Evolutionary conservation across 2,797 vertebrate genomes (phyloP).

Genomic region (Mycteria americana): DNA sequence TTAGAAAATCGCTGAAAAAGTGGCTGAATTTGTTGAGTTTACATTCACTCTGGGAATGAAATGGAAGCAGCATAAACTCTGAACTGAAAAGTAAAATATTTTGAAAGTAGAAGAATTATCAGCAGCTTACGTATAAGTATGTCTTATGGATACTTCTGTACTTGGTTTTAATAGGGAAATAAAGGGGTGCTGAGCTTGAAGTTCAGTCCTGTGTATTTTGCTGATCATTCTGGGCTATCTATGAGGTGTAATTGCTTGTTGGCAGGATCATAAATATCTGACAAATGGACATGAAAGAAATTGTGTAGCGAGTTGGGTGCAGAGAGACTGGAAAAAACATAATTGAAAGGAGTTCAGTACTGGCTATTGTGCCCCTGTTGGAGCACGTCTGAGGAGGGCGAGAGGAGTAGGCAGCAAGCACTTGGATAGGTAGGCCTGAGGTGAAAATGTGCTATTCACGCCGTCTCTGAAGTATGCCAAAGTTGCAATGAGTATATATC

Average conservation of each 20-base stretch:
- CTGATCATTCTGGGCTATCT: not conserved
- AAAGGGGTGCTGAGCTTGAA: not conserved
- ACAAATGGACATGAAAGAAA: not conserved
- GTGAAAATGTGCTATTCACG: fast-evolving
- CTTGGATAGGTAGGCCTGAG: not conserved
- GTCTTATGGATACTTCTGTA: not conserved
- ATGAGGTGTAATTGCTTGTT: not conserved
- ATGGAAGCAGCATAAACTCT: not conserved
- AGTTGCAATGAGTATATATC: not conserved
- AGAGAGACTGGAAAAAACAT: not conserved
- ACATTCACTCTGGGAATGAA: not conserved
- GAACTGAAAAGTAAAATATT: not conserved
- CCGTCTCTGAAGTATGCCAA: not conserved
- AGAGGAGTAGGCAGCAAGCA: not conserved
- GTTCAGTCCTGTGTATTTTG: not conserved
- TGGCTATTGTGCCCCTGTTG: not conserved
- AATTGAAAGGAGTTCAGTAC: not conserved
- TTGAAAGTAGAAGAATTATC: not conserved
- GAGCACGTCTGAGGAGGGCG: not conserved
- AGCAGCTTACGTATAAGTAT: not conserved
- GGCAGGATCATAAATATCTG: not conserved
- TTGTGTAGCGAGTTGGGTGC: not conserved
- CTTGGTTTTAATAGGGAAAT: not conserved
- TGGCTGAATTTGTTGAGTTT: not conserved
- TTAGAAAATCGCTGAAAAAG: not conserved